Base-by-base conservation (phyloP, 1,140 invertebrate species). In the Cepaea nemoralis region DNA sequence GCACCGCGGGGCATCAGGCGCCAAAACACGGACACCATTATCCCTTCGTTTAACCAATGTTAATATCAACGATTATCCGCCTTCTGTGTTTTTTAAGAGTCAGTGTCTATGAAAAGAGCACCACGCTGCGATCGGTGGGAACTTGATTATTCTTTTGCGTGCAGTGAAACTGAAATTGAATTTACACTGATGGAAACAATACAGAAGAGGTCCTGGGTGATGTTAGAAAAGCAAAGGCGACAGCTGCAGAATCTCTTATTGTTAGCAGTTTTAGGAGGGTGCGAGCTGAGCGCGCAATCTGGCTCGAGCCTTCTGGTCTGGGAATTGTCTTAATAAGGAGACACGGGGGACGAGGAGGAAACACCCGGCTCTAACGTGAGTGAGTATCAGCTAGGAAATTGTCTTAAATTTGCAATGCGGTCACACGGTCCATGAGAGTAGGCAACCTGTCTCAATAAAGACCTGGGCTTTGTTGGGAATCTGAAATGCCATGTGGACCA, bases 151-250 rank as follows among this genome's bases (percentile, higher is more conserved):
- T 27, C 50, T 10, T 63, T 31, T 27, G 27, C 59, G 59, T 63
- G 59, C 59, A 63, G 27, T 63, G 59, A 63, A 63, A 63, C n/a
- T 31, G 59, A 63, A 63, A 63, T 63, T 63, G 59, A 63, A 63
- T 63, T 63, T 63, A 31, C 59, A 6, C 59, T 31, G 5, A 10
- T 59, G 59, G 27, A 31, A 63, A 63, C 1, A 63, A 63, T 63
- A 16, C n/a, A 63, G 59, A 16, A 63, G 59, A 5, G 33, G 59
- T 6, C n/a, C 59, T 31, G 27, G 59, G 3, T 16, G 27, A 14
- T 31, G 27, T 63, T 63, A 63, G 16, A 63, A 10, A 10, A 45
- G 42, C 42, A 45, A n/a, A 22, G n/a, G 3, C 59, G 59, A 63
- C 59, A 63, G 59, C 59, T 63, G 59, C 16, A 22, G 8, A 6